Base-by-base conservation (phyloP, 2,888 invertebrate genomes). In the Scaptomyza caliginosa region DNA sequence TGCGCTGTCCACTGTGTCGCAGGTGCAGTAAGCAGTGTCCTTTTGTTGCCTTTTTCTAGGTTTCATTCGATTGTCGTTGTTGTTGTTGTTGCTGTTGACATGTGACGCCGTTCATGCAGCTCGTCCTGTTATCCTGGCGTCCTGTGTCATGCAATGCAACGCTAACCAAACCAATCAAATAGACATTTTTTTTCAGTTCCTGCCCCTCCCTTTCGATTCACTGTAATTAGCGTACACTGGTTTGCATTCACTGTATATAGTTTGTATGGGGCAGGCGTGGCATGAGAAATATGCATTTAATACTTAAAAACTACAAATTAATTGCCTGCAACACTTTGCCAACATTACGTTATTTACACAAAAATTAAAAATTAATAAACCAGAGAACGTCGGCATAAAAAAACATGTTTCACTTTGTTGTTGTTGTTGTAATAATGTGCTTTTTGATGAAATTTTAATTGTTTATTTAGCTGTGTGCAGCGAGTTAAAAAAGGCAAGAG, bases 331-430 rank as follows among this genome's bases (percentile, higher is more conserved):
- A 66, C 60, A 50, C 56, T 74, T 77, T 59, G n/a, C 55, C 55
- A 39, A 39, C 55, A 40, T 17, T 21, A 24, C 55, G 28, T 46
- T 75, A 74, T 82, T 79, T 82, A 64, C 82, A 82, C 64, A 54
- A 67, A 69, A 76, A 77, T 78, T 78, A 83, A 83, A 79, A 80
- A 77, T 78, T 78, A 79, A 78, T 83, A 79, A 60, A 45, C 51
- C 55, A 36, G 28, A 40, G n/a, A 51, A 42, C 10, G 43, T n/a
- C 10, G 11, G 26, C 13, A 26, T 43, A 39, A 67, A 32, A 32
- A 51, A 48, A 40, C 8, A 21, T 38, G 21, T 36, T 57, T 45
- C 11, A 39, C 23, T 13, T 40, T 21, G 3, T 1, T 16, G 7
- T 52, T 54, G 49, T 46, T 30, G 30, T 57, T 54, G 3, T 30